These are phyloP conservation scores for Lophius americanus DNA, from an alignment of 2,797 vertebrate genomes.

Conservation along the genomic window DNA sequence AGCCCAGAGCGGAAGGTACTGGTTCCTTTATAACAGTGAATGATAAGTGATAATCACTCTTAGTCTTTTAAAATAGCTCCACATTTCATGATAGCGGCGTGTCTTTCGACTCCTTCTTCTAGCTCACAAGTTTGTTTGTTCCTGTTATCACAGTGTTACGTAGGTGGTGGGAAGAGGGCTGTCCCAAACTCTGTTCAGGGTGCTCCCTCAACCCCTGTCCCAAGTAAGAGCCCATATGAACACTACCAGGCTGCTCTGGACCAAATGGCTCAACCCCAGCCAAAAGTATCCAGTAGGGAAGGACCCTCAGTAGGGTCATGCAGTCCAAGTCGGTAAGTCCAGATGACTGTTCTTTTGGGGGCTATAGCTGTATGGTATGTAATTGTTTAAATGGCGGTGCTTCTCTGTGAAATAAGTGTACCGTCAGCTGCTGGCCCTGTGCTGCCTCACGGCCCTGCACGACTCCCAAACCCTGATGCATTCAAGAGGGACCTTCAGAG, in stretches of 20 bases:
- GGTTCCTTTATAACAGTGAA: not conserved
- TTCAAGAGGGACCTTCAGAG: conserved; percentile 88
- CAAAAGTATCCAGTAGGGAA: conserved; percentile 59
- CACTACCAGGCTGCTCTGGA: conserved; percentile 87
- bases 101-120: not conserved
- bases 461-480: conserved; percentile 75
- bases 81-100: not conserved
- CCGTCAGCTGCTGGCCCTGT: conserved; percentile 77
- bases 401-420: conserved; percentile 42
- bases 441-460: conserved; percentile 76
- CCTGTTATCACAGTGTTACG: conserved; percentile 77
- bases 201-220: conserved; percentile 36
- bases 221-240: conserved; percentile 82
- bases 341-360: conserved; percentile 3
- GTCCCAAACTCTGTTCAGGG: conserved; percentile 34
- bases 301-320: conserved; percentile 51
- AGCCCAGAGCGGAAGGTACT: conserved; percentile 85
- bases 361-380: not conserved
- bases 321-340: conserved; percentile 55
- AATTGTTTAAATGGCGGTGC: not conserved
- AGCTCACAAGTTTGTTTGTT: conserved; percentile 3
- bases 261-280: conserved; percentile 81
- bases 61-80: not conserved
- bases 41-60: not conserved
- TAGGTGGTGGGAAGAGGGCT: conserved; percentile 80